Conservation (phyloP, 2,888 invertebrate species). For the Spodoptera picta region DNA sequence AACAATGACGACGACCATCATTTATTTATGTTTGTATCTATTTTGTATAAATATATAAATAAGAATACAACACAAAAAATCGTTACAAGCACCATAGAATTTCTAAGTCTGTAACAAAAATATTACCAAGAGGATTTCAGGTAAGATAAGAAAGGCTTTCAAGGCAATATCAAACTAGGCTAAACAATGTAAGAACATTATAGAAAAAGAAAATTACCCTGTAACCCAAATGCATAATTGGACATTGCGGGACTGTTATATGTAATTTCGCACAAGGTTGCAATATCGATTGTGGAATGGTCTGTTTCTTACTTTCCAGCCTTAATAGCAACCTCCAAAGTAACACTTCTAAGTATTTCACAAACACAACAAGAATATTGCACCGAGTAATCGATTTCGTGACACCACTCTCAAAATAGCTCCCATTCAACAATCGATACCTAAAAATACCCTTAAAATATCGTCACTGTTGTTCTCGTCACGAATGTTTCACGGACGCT, state of each 20-base stretch:
- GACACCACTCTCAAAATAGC: slow-evolving; percentile 38
- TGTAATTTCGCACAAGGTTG: slow-evolving; percentile 70
- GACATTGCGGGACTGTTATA: slow-evolving; percentile 55
- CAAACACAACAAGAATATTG: slow-evolving; percentile 31
- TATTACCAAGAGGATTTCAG: too few species aligned
- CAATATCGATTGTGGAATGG: slow-evolving; percentile 71
- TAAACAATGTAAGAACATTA: slow-evolving; percentile 5
- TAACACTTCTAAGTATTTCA: slow-evolving; percentile 18
- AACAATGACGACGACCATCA: too few species aligned
- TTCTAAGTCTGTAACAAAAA: too few species aligned
- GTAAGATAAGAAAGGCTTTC: background rate
- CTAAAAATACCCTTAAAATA: slow-evolving; percentile 38
- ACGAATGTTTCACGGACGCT: slow-evolving; percentile 30
- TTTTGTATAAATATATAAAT: too few species aligned
- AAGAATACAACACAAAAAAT: too few species aligned
- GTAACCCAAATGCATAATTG: slow-evolving; percentile 54
- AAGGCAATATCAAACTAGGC: slow-evolving; percentile 7
- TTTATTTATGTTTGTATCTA: too few species aligned
- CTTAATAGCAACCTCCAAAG: slow-evolving; percentile 44
- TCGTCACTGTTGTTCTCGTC: slow-evolving; percentile 31
- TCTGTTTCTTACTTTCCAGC: slow-evolving; percentile 36
- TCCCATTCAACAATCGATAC: slow-evolving; percentile 50
- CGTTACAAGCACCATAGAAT: too few species aligned
- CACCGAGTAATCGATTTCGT: slow-evolving; percentile 28
- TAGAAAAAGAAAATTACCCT: slow-evolving; percentile 6